Base-by-base conservation (phyloP, 2,113 vertebrate species). In the Nibea coibor region DNA sequence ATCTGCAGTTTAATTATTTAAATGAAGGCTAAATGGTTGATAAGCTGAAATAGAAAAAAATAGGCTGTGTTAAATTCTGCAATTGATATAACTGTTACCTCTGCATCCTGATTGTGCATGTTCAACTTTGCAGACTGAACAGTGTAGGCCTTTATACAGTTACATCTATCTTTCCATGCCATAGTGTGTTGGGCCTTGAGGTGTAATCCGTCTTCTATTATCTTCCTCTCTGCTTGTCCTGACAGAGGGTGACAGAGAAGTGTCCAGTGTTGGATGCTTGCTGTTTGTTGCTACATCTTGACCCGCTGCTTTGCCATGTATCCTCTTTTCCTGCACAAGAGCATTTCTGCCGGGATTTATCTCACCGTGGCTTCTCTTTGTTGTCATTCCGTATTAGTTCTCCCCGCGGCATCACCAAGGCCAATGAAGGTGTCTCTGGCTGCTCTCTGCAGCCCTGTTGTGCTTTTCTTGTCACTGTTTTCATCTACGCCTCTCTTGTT, bases 331-430 rank as follows among this genome's bases (percentile, higher is more conserved):
- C 78, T 74, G 42, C 59, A 73, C 72, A 57, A 75, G 75, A 81
- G 86, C 80, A 35, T 79, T 86, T 79, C 87, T 71, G 78, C 77
- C 68, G 39, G 73, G 69, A 83, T 75, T 73, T 54, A 74, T 81
- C 72, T 75, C 59, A 63, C 78, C 53, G 51, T 4, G 51, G 28
- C 89, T 94, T 90, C 76, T 88, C 80, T 64, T 66, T 77, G 50
- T 90, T 92, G 88, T 96, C 89, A 93, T 80, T 92, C 87, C 22
- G 77, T 83, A 90, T 92, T 79, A 92, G 90, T 89, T 93, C 91
- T 88, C 91, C 90, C 94, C 59, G 82, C 73, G 68, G 94, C 93
- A 57, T 87, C 92, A 88, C 92, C 83, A 76, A 93, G 92, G 93
- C 90, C 91, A 31, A 65, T 93, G 92, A 93, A 93, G 93, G 94